A percentile compares a stretch with the other conserved stretches of the same genome.
phyloP scores from a whole-genome alignment of 2,113 vertebrate genomes.

The Nasalis larvatus region DNA sequence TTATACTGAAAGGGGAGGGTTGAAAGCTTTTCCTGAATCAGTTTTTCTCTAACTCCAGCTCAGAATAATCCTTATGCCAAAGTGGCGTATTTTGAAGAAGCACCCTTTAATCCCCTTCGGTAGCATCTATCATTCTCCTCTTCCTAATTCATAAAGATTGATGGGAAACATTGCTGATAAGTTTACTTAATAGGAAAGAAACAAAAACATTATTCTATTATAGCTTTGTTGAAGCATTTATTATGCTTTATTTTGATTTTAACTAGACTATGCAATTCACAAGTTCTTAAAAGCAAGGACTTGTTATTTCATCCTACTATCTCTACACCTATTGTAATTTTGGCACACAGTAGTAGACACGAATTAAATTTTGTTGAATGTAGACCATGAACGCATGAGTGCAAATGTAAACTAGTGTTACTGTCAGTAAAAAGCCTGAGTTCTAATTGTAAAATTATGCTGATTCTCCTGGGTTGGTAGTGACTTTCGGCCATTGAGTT shows the following conservation, averaged over 20 bases:
- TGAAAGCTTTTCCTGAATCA: background rate
- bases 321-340: background rate
- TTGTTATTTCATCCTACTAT: background rate
- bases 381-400: background rate
- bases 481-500: background rate
- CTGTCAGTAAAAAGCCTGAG: background rate
- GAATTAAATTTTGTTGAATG: conserved; percentile 2
- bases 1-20: background rate
- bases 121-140: background rate
- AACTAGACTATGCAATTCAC: background rate
- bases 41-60: background rate
- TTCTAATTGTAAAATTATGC: background rate
- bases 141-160: background rate
- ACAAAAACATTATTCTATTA: background rate
- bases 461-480: background rate
- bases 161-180: background rate
- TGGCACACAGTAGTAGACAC: background rate
- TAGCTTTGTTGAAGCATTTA: background rate
- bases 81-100: background rate
- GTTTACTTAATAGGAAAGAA: background rate
- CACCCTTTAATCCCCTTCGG: background rate
- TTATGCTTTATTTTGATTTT: conserved; percentile 27
- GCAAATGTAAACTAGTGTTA: background rate
- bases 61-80: background rate
- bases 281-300: background rate